Evolutionary conservation across 2,888 invertebrate genomes (phyloP).

Genomic region (Watsonalla cultraria): DNA sequence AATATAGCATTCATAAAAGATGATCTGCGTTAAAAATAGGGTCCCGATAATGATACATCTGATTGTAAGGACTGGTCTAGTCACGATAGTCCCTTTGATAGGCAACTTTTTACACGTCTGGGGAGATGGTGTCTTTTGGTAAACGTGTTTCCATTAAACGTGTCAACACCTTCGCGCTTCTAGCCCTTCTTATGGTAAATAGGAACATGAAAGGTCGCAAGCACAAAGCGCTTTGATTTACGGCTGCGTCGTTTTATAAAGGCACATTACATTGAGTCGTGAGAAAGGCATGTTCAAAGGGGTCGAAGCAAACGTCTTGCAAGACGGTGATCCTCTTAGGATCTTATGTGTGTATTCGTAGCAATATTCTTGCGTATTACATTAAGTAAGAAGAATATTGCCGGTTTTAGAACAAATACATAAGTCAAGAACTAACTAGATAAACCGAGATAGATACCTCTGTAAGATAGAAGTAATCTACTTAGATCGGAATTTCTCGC

Average conservation of each 20-base stretch:
- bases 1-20: conserved; percentile 14
- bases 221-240: conserved; percentile 71
- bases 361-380: too few relatives aligned
- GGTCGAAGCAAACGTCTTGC: conserved; percentile 45
- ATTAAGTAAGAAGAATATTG: too few relatives aligned
- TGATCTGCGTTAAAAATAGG: conserved; percentile 16
- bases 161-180: conserved; percentile 74
- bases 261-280: conserved; percentile 69
- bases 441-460: too few relatives aligned
- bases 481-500: too few relatives aligned
- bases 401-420: too few relatives aligned
- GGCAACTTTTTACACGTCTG: conserved; percentile 19
- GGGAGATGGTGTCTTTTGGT: conserved; percentile 24
- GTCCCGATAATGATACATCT: conserved; percentile 42
- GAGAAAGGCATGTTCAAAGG: conserved; percentile 62
- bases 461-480: too few relatives aligned
- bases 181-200: conserved; percentile 72
- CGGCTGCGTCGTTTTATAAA: conserved; percentile 64
- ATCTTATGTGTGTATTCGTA: not conserved
- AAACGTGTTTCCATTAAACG: conserved; percentile 60
- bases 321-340: conserved; percentile 39
- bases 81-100: conserved; percentile 41
- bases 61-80: conserved; percentile 45
- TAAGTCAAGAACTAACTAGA: too few relatives aligned
- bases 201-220: conserved; percentile 58